phyloP scores from a whole-genome alignment of 2,797 vertebrate genomes.

The Anguilla pacifica region DNA sequence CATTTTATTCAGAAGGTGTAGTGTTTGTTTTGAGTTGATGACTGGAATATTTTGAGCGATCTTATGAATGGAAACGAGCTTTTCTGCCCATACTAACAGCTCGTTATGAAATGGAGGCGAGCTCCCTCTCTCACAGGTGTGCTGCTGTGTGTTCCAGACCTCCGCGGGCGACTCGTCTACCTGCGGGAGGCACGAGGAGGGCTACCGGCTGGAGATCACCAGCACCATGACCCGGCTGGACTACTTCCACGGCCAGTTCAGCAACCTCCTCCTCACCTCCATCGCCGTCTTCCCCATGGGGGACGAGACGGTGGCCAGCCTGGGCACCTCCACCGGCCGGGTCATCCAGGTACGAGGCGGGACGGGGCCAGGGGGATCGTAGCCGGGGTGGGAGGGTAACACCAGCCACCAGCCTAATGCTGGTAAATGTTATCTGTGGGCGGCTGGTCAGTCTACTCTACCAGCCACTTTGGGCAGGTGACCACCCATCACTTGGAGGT shows the following conservation, averaged over 20 bases:
- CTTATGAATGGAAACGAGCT: neutral
- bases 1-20: neutral
- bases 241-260: slow-evolving; percentile 87
- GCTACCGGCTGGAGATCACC: slow-evolving; percentile 88
- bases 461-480: too few species aligned
- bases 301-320: slow-evolving; percentile 84
- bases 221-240: slow-evolving; percentile 85
- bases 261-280: slow-evolving; percentile 84
- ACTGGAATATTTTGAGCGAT: neutral
- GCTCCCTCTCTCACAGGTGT: neutral
- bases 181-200: slow-evolving; percentile 84
- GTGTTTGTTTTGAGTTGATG: neutral
- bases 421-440: too few species aligned
- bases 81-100: neutral
- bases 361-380: neutral
- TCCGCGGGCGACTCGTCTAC: slow-evolving; percentile 80
- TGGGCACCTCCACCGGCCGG: slow-evolving; percentile 87
- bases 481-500: too few species aligned
- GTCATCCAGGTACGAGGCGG: slow-evolving; percentile 85
- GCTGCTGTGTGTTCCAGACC: slow-evolving; percentile 71
- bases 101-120: neutral
- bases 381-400: neutral
- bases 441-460: too few species aligned
- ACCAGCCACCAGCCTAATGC: neutral
- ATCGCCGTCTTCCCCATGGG: slow-evolving; percentile 82